phyloP scores from a whole-genome alignment of 1,140 invertebrate species.

The Aethina tumida region DNA sequence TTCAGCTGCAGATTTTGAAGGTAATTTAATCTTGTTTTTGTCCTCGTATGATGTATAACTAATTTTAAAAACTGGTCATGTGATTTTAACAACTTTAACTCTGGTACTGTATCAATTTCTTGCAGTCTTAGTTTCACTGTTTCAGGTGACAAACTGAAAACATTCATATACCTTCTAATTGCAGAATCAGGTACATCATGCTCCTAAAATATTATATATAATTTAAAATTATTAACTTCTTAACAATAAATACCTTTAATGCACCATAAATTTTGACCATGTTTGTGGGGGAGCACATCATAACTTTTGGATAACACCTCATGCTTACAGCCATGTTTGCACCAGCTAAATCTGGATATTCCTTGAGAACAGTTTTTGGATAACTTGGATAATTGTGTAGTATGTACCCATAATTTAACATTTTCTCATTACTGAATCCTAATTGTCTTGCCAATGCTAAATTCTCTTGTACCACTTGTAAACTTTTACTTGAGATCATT shows the following conservation, averaged over 20 bases:
- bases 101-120: constrained; percentile 36
- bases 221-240: neutral
- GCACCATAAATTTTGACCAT: constrained; percentile 37
- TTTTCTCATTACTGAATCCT: constrained; percentile 31
- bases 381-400: constrained; percentile 38
- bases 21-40: constrained; percentile 37
- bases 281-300: constrained; percentile 33
- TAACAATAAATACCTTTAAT: constrained; percentile 28
- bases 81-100: constrained; percentile 39
- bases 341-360: constrained; percentile 35
- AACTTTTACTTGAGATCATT: constrained; percentile 38
- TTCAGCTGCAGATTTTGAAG: constrained; percentile 38
- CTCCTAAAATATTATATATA: constrained; percentile 10
- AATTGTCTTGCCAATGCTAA: constrained; percentile 35
- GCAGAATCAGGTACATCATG: constrained; percentile 32
- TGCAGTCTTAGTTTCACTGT: constrained; percentile 39
- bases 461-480: constrained; percentile 38
- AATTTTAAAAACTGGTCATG: constrained; percentile 43
- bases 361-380: constrained; percentile 37
- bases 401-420: constrained; percentile 41
- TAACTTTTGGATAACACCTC: constrained; percentile 38
- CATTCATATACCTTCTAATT: constrained; percentile 35
- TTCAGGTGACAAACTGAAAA: constrained; percentile 37
- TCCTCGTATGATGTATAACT: constrained; percentile 38
- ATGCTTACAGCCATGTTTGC: constrained; percentile 39